Conservation (phyloP, 2,888 invertebrate species). For the Drosophila colorata region DNA sequence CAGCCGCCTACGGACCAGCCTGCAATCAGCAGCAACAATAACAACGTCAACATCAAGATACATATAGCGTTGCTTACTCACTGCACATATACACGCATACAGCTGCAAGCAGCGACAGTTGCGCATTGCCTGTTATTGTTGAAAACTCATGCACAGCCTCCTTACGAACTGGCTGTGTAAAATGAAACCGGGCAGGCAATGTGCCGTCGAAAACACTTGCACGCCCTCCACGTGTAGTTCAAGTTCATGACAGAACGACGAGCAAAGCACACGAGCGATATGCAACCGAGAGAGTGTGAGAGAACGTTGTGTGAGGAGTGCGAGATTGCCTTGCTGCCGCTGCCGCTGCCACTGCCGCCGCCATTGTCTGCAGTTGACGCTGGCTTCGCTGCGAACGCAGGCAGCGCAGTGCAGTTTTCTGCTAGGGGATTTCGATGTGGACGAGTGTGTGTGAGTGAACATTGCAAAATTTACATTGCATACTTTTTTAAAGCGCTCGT, state of each 20-base stretch:
- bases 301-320: conserved; percentile 26
- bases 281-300: conserved; percentile 48
- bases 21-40: conserved; percentile 40
- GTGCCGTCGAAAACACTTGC: conserved; percentile 76
- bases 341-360: conserved; percentile 16
- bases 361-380: conserved; percentile 36
- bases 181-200: conserved; percentile 33
- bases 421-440: conserved; percentile 12
- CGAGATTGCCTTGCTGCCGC: conserved; percentile 48
- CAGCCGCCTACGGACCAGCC: conserved; percentile 41
- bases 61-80: conserved; percentile 57
- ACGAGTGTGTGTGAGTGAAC: conserved; percentile 6
- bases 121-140: conserved; percentile 59
- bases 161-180: conserved; percentile 46
- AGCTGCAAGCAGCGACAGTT: conserved; percentile 36
- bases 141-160: conserved; percentile 78
- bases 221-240: conserved; percentile 85
- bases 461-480: conserved; percentile 61
- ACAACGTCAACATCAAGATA: conserved; percentile 21
- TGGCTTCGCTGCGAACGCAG: conserved; percentile 37
- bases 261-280: conserved; percentile 48
- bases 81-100: conserved; percentile 41
- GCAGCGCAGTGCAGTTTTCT: conserved; percentile 58
- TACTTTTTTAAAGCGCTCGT: conserved; percentile 50
- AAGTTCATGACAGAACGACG: conserved; percentile 83